Percentiles rank a stretch among this genome's conserved stretches.
Evolutionary conservation across 2,888 invertebrate genomes (phyloP).

Genomic region (Drosophila gaucha): DNA sequence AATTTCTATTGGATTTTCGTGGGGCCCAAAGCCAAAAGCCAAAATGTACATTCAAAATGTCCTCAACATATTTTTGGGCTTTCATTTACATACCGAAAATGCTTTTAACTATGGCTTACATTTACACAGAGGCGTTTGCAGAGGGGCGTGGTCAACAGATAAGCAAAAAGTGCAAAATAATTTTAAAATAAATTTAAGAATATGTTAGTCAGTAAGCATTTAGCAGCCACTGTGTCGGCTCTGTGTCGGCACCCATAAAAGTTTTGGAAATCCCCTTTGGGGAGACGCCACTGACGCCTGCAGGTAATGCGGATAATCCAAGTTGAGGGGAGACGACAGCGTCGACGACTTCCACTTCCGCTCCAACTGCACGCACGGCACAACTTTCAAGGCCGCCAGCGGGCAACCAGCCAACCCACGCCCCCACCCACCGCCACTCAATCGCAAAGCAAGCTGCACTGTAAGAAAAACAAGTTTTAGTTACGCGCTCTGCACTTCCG

Average conservation of each 20-base stretch:
- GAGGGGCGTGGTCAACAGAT: slow-evolving; percentile 1
- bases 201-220: not conserved
- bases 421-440: not conserved
- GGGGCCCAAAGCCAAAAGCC: slow-evolving; percentile 20
- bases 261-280: slow-evolving; percentile 17
- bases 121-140: slow-evolving; percentile 1
- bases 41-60: slow-evolving; percentile 28
- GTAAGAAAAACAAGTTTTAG: slow-evolving; percentile 74
- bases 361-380: slow-evolving; percentile 37
- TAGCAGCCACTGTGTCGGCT: slow-evolving; percentile 9
- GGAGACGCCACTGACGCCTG: slow-evolving; percentile 32
- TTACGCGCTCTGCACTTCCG: slow-evolving; percentile 72
- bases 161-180: not conserved
- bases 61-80: slow-evolving; percentile 36
- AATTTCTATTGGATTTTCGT: slow-evolving; percentile 72
- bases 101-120: slow-evolving; percentile 23
- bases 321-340: slow-evolving; percentile 6
- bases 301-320: slow-evolving; percentile 64
- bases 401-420: not conserved
- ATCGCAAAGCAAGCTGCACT: slow-evolving; percentile 54
- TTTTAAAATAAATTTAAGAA: not conserved
- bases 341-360: slow-evolving; percentile 51
- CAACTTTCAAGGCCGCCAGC: slow-evolving; percentile 69
- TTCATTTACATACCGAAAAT: slow-evolving; percentile 50
- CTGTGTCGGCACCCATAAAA: slow-evolving; percentile 33